A percentile compares a stretch with the other conserved stretches of the same genome.
Evolutionary conservation across 2,888 invertebrate species (phyloP).

Genomic region (Synanthedon vespiformis): DNA sequence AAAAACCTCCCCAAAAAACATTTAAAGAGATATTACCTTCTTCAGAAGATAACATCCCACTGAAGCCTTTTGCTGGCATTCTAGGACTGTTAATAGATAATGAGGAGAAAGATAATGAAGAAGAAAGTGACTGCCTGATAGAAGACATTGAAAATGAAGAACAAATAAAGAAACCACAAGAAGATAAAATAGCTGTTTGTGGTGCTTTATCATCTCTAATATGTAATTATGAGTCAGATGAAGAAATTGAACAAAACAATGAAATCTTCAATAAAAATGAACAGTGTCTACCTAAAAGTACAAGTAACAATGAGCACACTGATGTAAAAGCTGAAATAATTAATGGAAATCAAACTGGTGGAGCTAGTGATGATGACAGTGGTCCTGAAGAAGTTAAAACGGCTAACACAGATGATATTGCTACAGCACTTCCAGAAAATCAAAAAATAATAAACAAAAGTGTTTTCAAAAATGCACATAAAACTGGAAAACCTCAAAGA

Average conservation of each 20-base stretch:
- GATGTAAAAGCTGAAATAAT: slow-evolving; percentile 3
- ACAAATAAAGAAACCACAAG: slow-evolving; percentile 1
- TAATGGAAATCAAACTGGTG: not conserved
- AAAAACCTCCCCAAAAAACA: slow-evolving; percentile 10
- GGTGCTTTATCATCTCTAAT: slow-evolving; percentile 70
- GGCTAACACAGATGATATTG: slow-evolving; percentile 6
- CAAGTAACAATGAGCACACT: slow-evolving; percentile 5
- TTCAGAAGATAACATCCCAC: slow-evolving; percentile 27
- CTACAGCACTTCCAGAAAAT: slow-evolving; percentile 2
- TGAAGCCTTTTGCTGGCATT: slow-evolving; percentile 63
- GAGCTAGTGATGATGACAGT: slow-evolving; percentile 43
- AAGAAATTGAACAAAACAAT: slow-evolving; percentile 18
- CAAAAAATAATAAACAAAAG: not conserved
- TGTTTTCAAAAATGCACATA: slow-evolving; percentile 4
- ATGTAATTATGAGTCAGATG: slow-evolving; percentile 69
- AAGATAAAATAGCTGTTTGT: slow-evolving; percentile 40
- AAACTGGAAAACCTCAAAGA: slow-evolving; percentile 8
- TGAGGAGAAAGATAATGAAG: slow-evolving; percentile 15
- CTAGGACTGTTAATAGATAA: slow-evolving; percentile 32
- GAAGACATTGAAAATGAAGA: slow-evolving; percentile 41
- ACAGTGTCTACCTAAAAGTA: not conserved
- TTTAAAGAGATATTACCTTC: slow-evolving; percentile 15
- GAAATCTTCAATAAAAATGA: slow-evolving; percentile 8
- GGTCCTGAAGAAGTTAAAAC: slow-evolving; percentile 52
- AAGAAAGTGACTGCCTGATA: slow-evolving; percentile 24